These are phyloP conservation scores for Ethmia dodecea DNA, from an alignment of 2,888 invertebrate species.

Conservation along the genomic window DNA sequence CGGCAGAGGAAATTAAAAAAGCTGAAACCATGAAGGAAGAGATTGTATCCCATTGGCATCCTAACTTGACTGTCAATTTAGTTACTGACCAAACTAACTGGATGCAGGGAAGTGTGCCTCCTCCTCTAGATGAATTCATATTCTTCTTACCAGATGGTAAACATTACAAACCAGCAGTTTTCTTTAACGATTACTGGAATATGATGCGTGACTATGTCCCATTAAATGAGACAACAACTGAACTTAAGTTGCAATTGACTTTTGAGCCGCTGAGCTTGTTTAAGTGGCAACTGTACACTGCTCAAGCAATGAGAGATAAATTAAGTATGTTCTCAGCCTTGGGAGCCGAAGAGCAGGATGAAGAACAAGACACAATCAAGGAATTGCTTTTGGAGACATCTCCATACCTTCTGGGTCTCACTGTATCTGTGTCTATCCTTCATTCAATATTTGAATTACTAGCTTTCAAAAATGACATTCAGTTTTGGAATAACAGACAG, in stretches of 20 bases:
- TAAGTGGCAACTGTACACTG: slow-evolving; percentile 98
- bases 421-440: slow-evolving; percentile 93
- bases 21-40: slow-evolving; percentile 88
- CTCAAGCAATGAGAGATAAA: slow-evolving; percentile 95
- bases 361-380: slow-evolving; percentile 93
- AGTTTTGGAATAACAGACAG: slow-evolving; percentile 99
- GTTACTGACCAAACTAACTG: slow-evolving; percentile 97
- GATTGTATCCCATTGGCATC: slow-evolving; percentile 99
- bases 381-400: slow-evolving; percentile 98
- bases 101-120: slow-evolving; percentile 93
- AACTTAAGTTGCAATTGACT: slow-evolving; percentile 83
- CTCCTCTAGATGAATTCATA: slow-evolving; percentile 94
- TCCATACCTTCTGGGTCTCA: slow-evolving; percentile 94
- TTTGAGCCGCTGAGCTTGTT: slow-evolving; percentile 96
- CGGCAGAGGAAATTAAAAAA: slow-evolving; percentile 87
- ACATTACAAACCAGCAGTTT: slow-evolving; percentile 95
- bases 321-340: slow-evolving; percentile 84
- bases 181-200: slow-evolving; percentile 99
- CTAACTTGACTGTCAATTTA: slow-evolving; percentile 96
- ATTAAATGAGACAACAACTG: slow-evolving; percentile 89
- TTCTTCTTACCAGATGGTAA: slow-evolving; percentile 91
- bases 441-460: slow-evolving; percentile 99
- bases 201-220: slow-evolving; percentile 96
- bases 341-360: slow-evolving; percentile 87
- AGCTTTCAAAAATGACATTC: slow-evolving; percentile 99